Evolutionary conservation across 2,113 vertebrate species (phyloP).

Genomic region (Girardinichthys multiradiatus): DNA sequence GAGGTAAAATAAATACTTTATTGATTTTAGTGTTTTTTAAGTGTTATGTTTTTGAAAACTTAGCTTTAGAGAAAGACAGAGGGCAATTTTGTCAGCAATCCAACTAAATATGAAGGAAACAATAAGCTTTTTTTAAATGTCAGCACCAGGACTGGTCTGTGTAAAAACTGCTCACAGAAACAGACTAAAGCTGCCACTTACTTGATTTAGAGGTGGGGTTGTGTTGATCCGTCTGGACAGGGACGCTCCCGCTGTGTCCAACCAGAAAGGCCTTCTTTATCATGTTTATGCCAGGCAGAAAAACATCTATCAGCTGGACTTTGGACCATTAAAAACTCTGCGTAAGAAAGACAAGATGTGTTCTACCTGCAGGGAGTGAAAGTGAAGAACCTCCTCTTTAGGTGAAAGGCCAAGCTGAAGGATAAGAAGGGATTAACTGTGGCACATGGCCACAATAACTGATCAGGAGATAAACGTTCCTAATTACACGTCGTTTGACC

Average conservation of each 20-base stretch:
- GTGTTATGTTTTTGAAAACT: background rate
- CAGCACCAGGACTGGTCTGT: too few species aligned
- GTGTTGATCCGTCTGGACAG: background rate
- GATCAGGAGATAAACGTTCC: constrained; percentile 56
- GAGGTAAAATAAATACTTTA: background rate
- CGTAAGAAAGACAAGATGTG: background rate
- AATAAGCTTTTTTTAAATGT: too few species aligned
- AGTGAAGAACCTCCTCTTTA: constrained; percentile 39
- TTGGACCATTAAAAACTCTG: background rate
- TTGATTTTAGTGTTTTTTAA: too few species aligned
- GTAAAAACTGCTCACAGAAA: background rate
- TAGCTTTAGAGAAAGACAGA: background rate
- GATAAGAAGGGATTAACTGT: constrained; percentile 73
- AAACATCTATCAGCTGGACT: background rate
- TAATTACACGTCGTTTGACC: constrained; percentile 42
- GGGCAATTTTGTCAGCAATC: background rate
- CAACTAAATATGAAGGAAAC: too few species aligned
- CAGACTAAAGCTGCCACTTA: constrained; percentile 28
- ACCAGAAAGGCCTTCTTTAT: constrained; percentile 11
- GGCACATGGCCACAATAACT: constrained; percentile 51
- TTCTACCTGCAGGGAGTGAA: constrained; percentile 32
- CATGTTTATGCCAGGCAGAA: background rate
- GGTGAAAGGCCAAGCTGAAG: constrained; percentile 55
- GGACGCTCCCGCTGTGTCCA: background rate
- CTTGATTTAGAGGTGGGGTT: constrained; percentile 1